These are phyloP conservation scores for Cataglyphis albicans DNA, from an alignment of 2,888 invertebrate genomes.

Conservation along the genomic window DNA sequence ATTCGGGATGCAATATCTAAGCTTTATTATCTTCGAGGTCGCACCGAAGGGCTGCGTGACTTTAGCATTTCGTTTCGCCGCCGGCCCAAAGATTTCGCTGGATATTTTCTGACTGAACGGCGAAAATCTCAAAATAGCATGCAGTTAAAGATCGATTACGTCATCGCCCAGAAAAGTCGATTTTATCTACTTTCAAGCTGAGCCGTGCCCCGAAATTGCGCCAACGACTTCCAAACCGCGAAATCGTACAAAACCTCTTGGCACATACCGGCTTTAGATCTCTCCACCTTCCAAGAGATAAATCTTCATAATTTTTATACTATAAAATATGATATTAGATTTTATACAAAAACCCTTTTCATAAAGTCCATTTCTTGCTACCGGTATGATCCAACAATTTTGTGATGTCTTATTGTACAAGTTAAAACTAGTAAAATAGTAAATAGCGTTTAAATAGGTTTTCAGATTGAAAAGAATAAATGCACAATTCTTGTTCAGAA, in stretches of 20 bases:
- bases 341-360: constrained; percentile 19
- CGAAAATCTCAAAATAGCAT: constrained; percentile 68
- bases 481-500: not conserved
- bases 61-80: constrained; percentile 59
- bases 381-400: constrained; percentile 7
- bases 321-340: not conserved
- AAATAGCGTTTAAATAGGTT: constrained; percentile 9
- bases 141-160: constrained; percentile 67
- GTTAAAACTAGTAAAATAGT: constrained; percentile 12
- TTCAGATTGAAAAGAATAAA: not conserved
- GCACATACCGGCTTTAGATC: constrained; percentile 14
- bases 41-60: constrained; percentile 71
- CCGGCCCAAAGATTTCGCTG: constrained; percentile 61
- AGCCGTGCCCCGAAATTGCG: constrained; percentile 35
- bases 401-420: constrained; percentile 24
- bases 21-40: constrained; percentile 74
- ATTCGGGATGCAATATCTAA: constrained; percentile 72
- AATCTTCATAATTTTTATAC: constrained; percentile 28
- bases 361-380: constrained; percentile 11
- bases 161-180: constrained; percentile 67
- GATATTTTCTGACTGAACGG: constrained; percentile 67
- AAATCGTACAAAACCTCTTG: constrained; percentile 39
- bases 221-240: constrained; percentile 14
- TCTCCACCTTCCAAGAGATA: constrained; percentile 9
- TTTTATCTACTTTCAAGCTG: constrained; percentile 66